Conservation (phyloP, 1,140 invertebrate species). For the Pogonus chalceus region DNA sequence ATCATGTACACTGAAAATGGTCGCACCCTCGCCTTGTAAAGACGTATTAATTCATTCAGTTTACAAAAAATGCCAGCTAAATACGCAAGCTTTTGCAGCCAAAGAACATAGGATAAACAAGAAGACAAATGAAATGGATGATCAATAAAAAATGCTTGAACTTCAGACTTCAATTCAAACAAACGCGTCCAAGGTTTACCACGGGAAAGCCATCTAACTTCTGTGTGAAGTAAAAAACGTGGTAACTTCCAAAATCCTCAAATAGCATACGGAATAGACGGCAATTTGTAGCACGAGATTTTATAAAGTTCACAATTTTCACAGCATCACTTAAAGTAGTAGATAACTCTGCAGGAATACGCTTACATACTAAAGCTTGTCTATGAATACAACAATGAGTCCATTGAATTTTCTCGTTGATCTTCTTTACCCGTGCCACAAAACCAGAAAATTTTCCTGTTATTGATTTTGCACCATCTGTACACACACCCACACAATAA, state of each 20-base stretch:
- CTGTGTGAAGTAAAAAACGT: neutral
- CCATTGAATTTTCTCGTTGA: conserved; percentile 8
- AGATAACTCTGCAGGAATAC: conserved; percentile 10
- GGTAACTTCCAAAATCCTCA: neutral
- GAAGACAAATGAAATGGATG: neutral
- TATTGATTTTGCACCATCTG: conserved; percentile 5
- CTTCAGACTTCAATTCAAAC: neutral
- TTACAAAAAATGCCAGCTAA: conserved; percentile 1
- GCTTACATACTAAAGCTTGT: conserved; percentile 14
- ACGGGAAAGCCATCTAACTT: neutral
- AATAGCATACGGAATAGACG: conserved; percentile 10
- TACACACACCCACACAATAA: neutral
- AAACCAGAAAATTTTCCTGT: neutral
- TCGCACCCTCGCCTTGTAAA: neutral
- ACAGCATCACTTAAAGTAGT: conserved; percentile 11
- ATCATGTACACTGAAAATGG: neutral
- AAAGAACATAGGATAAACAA: neutral
- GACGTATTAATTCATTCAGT: conserved; percentile 1
- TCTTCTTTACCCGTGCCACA: neutral
- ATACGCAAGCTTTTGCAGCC: conserved; percentile 3
- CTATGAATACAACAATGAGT: conserved; percentile 16
- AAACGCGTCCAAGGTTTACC: neutral
- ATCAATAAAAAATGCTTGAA: neutral
- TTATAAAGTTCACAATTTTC: conserved; percentile 18
- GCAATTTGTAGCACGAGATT: conserved; percentile 13